These are phyloP conservation scores for Drosophila rubida DNA, from an alignment of 2,888 invertebrate genomes.

Conservation along the genomic window DNA sequence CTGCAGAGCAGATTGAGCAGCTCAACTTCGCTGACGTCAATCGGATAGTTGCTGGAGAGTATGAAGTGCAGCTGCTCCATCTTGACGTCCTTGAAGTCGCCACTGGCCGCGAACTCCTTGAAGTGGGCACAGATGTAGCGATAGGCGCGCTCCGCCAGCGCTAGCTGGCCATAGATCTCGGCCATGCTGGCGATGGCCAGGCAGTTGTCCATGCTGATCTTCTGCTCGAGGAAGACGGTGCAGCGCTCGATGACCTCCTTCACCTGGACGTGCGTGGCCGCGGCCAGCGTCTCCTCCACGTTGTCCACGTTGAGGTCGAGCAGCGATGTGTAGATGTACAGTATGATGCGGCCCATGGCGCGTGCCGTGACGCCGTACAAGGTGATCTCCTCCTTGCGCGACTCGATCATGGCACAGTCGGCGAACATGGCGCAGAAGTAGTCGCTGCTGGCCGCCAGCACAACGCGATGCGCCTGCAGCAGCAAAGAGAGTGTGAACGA, in stretches of 20 bases:
- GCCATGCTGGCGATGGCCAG: constrained; percentile 90
- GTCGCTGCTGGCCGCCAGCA: constrained; percentile 90
- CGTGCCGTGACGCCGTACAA: constrained; percentile 89
- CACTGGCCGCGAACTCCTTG: constrained; percentile 87
- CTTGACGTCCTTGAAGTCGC: constrained; percentile 87
- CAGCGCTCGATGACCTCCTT: constrained; percentile 89
- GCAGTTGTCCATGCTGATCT: constrained; percentile 89
- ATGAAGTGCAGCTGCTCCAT: constrained; percentile 87
- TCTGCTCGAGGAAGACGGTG: constrained; percentile 88
- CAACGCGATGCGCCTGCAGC: constrained; percentile 89
- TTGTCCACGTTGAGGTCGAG: constrained; percentile 85
- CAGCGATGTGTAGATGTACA: constrained; percentile 89
- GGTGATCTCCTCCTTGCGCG: constrained; percentile 88
- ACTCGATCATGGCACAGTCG: constrained; percentile 88
- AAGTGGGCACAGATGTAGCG: constrained; percentile 89
- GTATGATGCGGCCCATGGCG: constrained; percentile 88
- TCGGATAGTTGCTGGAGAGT: constrained; percentile 88
- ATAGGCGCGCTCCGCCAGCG: constrained; percentile 87
- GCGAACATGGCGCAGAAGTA: constrained; percentile 92
- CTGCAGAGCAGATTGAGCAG: constrained; percentile 59
- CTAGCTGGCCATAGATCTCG: constrained; percentile 88
- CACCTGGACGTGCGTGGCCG: constrained; percentile 89
- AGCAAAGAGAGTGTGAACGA: not conserved
- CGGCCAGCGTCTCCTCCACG: constrained; percentile 89
- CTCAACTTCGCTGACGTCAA: constrained; percentile 85